Evolutionary conservation across 2,797 vertebrate genomes (phyloP), one percentile per base, ranked within the genome.

Genomic region (Argyrosomus regius): DNA sequence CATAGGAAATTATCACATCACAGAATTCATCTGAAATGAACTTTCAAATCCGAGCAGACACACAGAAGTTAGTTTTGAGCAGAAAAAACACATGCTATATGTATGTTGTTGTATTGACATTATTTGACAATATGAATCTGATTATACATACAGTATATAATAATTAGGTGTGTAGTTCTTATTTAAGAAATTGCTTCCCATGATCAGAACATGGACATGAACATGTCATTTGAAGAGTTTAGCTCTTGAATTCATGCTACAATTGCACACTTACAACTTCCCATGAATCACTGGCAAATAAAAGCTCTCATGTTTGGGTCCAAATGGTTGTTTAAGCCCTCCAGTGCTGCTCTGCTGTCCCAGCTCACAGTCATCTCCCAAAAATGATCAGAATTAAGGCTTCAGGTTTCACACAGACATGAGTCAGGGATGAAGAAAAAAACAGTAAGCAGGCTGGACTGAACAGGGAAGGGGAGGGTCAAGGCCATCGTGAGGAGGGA

Each of bases 381-480:
- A 91, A 90, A 85, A 91, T 91, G 89, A 93, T 90, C 90, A 91
- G 85, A 89, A 90, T 84, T 72, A 50, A 62, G 61, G 88, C 54
- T 62, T 92, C 75, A 75, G 74, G 87, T 91, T 89, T 89, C 89
- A 81, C 67, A 10, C 46, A 81, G 54, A 65, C 77, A 81, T 83
- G 78, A 84, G 58, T 58, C 52, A 76, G 77, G 83, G 62, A 60
- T 82, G 79, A 65, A 58, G 62, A 58, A 72, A 39, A 62, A 62
- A 70, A 52, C 54, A 56, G 65, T 22, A 73, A 63, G 39, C 26
- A 17, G 49, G 72, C 45, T 48, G 68, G 62, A 60, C 53, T 39
- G 35, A 41, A 64, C 1, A 13, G n/a, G 50, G n/a, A 4, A 7
- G 20, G 41, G 22, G 13, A 17, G 45, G 68, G 64, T 61, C 66